A percentile compares a stretch with the other conserved stretches of the same genome.
Conservation (phyloP, 2,888 invertebrate genomes). For the Leucozona laternaria region DNA sequence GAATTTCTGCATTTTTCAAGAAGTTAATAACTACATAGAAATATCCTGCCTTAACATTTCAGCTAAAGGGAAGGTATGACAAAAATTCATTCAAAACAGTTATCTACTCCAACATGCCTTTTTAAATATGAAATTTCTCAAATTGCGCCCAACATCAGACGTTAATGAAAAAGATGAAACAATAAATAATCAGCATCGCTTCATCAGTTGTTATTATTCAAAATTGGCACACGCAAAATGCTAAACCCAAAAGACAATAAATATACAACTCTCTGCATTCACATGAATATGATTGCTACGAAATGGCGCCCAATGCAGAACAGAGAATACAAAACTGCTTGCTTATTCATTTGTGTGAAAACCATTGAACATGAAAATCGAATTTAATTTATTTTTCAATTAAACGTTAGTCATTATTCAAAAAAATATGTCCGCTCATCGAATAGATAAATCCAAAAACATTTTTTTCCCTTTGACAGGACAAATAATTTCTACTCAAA, state of each 20-base stretch:
- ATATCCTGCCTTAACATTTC: background rate
- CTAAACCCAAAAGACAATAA: too few relatives aligned
- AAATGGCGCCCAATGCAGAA: background rate
- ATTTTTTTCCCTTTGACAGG: background rate
- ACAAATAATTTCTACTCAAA: background rate
- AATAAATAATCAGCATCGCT: too few relatives aligned
- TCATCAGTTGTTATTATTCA: too few relatives aligned
- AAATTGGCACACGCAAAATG: too few relatives aligned
- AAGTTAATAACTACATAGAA: too few relatives aligned
- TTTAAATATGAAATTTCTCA: background rate
- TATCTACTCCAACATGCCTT: background rate
- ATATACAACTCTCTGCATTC: too few relatives aligned
- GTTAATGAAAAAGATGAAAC: too few relatives aligned
- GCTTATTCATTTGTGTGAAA: background rate
- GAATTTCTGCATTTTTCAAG: background rate
- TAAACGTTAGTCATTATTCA: conserved; percentile 3
- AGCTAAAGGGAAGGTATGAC: background rate
- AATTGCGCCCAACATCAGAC: background rate
- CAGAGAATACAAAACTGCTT: background rate
- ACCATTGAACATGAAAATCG: conserved; percentile 17
- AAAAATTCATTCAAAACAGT: background rate
- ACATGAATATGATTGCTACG: too few relatives aligned
- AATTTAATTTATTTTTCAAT: conserved; percentile 45
- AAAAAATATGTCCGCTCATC: background rate
- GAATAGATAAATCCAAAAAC: background rate